Base-by-base conservation (phyloP, 2,888 invertebrate genomes). In the Lathronympha strigana region DNA sequence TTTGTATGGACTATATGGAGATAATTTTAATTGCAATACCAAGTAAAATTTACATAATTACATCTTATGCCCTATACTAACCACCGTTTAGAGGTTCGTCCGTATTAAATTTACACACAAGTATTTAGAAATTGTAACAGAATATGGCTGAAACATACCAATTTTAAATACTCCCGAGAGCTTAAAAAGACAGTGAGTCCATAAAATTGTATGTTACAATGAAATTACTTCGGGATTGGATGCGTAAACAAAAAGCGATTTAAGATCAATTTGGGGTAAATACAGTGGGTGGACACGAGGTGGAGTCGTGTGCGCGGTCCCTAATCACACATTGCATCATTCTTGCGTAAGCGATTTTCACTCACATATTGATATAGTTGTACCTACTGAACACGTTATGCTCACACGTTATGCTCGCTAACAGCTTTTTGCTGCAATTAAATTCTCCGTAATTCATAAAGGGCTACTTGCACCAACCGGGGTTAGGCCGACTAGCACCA, bases 161-260 rank as follows among this genome's bases (percentile, higher is more conserved):
- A 73, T 73, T n/a, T 67, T 74, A 70, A 72, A 70, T 67, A 73
- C 77, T 77, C 76, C 74, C 73, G 57, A 68, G 73, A 71, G 77
- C 71, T 74, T 77, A 78, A 79, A 72, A 67, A 68, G 67, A 78
- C 72, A 75, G 73, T 72, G 75, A 75, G 75, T 75, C 74, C 76
- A 78, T 77, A 73, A 82, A 80, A 82, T 82, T 80, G 83, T 84
- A 83, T 78, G 78, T 81, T 82, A 81, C 80, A 80, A 74, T 78
- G 76, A 81, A 85, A 84, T 84, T 83, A 80, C 81, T 82, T 78
- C 73, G 77, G 81, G 77, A 83, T 82, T 82, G 86, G 80, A 83
- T 81, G 79, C 74, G 81, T 81, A 84, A 85, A 86, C 85, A 85
- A 84, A 86, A 86, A 86, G 83, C 83, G 82, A 86, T 86, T 86